A percentile compares a stretch with the other conserved stretches of the same genome.
Evolutionary conservation across 2,113 vertebrate genomes (phyloP).

Genomic region (Lepus europaeus): DNA sequence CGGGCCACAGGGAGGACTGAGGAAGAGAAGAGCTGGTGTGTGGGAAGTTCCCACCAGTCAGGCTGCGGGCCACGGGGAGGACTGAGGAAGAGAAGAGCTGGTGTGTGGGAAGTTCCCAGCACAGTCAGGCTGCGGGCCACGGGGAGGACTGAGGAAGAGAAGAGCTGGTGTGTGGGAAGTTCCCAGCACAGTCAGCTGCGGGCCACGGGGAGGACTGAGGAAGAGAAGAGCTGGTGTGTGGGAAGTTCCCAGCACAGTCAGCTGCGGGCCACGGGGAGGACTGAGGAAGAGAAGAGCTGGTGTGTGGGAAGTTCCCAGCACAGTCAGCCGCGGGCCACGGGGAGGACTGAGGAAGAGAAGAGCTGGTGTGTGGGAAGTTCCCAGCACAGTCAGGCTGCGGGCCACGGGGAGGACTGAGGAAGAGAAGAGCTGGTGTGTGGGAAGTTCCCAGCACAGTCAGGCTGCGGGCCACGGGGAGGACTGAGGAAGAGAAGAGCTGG

Average conservation of each 20-base stretch:
- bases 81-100: no score
- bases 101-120: no score
- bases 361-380: no score
- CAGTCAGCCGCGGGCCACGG: not conserved
- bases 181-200: fast-evolving
- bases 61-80: not conserved
- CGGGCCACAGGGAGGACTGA: not conserved
- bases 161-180: no score
- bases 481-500: no score
- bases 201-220: not conserved
- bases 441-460: fast-evolving
- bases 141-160: no score
- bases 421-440: no score
- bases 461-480: not conserved
- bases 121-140: fast-evolving
- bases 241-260: fast-evolving
- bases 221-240: no score
- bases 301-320: no score
- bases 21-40: no score
- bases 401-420: not conserved
- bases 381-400: fast-evolving
- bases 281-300: no score
- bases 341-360: no score
- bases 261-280: not conserved
- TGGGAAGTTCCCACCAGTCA: fast-evolving